phyloP scores from a whole-genome alignment of 1,140 invertebrate species.

The Cherax quadricarinatus region DNA sequence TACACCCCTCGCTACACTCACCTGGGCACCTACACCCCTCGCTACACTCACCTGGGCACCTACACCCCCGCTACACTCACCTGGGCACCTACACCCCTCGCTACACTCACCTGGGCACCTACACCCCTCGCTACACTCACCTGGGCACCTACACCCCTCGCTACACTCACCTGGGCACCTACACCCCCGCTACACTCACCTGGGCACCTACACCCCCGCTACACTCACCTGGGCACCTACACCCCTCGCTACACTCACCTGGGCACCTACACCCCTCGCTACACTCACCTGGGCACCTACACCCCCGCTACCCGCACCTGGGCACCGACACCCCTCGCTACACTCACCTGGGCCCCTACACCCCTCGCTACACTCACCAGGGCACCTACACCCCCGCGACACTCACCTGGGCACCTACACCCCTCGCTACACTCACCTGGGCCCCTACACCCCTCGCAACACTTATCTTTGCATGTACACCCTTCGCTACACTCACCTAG shows the following conservation, averaged over 20 bases:
- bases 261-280: background rate
- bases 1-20: background rate
- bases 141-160: background rate
- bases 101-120: background rate
- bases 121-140: background rate
- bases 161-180: background rate
- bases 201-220: background rate
- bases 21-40: too few relatives aligned
- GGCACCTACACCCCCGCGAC: too few relatives aligned
- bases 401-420: background rate
- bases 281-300: background rate
- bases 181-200: background rate
- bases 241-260: too few relatives aligned
- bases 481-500: too few relatives aligned
- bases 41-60: too few relatives aligned
- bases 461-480: too few relatives aligned
- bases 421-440: background rate
- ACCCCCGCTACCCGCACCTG: background rate
- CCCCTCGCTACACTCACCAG: background rate
- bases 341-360: background rate
- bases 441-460: background rate
- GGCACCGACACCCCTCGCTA: too few relatives aligned
- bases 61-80: background rate
- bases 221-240: background rate
- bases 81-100: too few relatives aligned